Base-by-base conservation (phyloP, 2,113 vertebrate genomes). In the Hydrolagus affinis region DNA sequence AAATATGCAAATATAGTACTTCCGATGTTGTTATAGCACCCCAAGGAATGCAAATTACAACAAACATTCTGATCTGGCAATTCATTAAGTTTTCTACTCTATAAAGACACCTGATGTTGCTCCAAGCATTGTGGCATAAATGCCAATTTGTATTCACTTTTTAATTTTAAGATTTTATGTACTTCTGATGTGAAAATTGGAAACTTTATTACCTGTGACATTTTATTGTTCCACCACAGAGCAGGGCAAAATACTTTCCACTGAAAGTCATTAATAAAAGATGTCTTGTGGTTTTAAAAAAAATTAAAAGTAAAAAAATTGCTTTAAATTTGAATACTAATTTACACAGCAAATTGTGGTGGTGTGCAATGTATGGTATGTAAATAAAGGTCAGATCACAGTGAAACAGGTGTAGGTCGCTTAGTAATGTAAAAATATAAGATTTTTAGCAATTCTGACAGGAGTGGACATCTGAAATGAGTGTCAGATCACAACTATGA, bases 141-240 rank as follows among this genome's bases (percentile, higher is more conserved):
- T 83, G 78, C 66, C 78, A 83, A 83, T 83, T 83, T 83, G 78
- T 66, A 83, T 95, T 95, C 95, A 94, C 95, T 95, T 83, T 83
- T 95, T 95, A 96, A 95, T 95, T 96, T 94, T 95, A 95, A 94
- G 94, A 95, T 95, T 95, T 95, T 95, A 95, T 95, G 94, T 90
- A 93, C 95, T 95, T 95, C 95, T 95, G 92, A 92, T 94, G 92
- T 91, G 93, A 93, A 95, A 95, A 95, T 95, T 95, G 95, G 95
- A 95, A 96, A 96, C 96, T 96, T 95, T 95, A 96, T 96, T 95
- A 95, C 94, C 95, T 96, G 95, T 96, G 95, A 96, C 96, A 96
- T 96, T 95, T 95, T 95, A 94, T 95, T 95, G 96, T 97, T 93
- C 95, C 95, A 83, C 87, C 93, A 94, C 89, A 92, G 92, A 66